Percentiles rank a stretch among this genome's conserved stretches.
Conservation (phyloP, 2,888 invertebrate genomes). For the Campaea margaritaria region DNA sequence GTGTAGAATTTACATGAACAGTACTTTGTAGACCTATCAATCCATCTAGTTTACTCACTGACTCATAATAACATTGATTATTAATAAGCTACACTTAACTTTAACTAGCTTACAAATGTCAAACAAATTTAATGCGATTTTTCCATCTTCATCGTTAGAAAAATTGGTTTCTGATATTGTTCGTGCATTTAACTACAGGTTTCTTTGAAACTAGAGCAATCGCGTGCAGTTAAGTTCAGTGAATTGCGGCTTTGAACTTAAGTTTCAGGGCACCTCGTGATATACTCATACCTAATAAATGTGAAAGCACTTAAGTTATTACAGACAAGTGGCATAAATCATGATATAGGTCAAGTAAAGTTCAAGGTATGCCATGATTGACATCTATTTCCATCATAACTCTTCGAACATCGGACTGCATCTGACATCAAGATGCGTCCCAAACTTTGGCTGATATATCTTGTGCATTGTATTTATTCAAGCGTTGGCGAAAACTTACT, state of each 20-base stretch:
- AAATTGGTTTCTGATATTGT: no score
- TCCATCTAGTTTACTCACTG: no score
- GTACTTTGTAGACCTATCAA: no score
- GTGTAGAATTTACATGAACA: no score
- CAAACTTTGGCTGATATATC: constrained; percentile 47
- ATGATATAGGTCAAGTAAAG: constrained; percentile 39
- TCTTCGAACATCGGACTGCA: constrained; percentile 23
- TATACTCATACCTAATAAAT: constrained; percentile 17
- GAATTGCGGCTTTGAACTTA: constrained; percentile 32
- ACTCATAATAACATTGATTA: no score
- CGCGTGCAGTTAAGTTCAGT: constrained; percentile 27
- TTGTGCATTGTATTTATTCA: constrained; percentile 51
- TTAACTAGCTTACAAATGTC: no score
- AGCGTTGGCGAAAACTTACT: constrained; percentile 64
- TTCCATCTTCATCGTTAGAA: no score
- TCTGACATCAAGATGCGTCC: constrained; percentile 50
- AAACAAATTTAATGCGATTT: no score
- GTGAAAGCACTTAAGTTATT: constrained; percentile 31
- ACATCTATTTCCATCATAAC: constrained; percentile 29
- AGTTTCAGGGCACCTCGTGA: constrained; percentile 22
- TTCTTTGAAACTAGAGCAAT: constrained; percentile 2
- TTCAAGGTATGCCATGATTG: constrained; percentile 44
- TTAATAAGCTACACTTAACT: no score
- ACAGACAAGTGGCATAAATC: constrained; percentile 7
- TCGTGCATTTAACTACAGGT: background rate